Evolutionary conservation across 2,113 vertebrate species (phyloP).

Genomic region (Glaucomys volans): DNA sequence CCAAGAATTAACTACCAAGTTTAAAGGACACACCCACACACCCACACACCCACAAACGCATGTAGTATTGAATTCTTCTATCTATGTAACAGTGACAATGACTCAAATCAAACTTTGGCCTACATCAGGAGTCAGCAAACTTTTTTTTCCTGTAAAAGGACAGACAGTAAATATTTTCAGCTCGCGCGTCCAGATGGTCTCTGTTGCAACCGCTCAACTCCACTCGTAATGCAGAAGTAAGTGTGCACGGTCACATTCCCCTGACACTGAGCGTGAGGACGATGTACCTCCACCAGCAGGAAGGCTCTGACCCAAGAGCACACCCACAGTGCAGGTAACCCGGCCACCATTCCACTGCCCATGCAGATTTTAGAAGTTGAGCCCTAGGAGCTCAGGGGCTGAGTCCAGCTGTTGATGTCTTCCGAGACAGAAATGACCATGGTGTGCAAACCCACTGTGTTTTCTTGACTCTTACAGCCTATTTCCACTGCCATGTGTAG

Average conservation of each 20-base stretch:
- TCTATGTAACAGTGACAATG: background rate
- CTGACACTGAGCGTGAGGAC: background rate
- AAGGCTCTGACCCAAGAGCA: background rate
- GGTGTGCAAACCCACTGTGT: background rate
- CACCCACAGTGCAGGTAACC: background rate
- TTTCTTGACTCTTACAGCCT: background rate
- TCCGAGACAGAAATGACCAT: background rate
- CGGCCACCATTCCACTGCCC: too few relatives aligned
- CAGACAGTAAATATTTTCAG: background rate
- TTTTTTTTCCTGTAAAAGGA: background rate
- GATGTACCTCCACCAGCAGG: fast-evolving
- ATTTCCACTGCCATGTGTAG: fast-evolving
- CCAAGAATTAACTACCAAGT: conserved; percentile 7
- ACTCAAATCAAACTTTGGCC: background rate
- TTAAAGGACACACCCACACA: background rate
- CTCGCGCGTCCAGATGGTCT: background rate
- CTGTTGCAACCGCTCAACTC: background rate
- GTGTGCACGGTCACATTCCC: background rate
- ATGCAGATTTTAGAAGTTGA: background rate
- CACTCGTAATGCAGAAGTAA: background rate
- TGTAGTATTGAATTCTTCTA: background rate
- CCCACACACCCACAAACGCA: background rate
- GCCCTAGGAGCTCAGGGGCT: background rate
- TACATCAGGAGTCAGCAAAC: background rate
- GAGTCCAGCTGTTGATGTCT: background rate